Base-by-base conservation (phyloP, 2,797 vertebrate genomes). In the Propithecus deckenii region DNA sequence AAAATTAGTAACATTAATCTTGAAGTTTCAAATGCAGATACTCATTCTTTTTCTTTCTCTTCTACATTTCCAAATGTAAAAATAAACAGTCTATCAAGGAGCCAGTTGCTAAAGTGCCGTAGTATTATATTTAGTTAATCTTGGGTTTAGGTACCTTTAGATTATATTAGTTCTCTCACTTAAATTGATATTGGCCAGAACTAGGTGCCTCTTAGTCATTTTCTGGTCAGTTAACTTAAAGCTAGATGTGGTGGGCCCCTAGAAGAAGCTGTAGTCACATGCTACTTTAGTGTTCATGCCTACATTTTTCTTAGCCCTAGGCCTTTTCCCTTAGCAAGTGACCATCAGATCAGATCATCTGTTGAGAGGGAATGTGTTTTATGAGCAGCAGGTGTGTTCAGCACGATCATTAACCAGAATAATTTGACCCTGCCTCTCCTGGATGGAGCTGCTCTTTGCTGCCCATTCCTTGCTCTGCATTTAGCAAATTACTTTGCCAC, bases 301-400 rank as follows among this genome's bases (percentile, higher is more conserved):
- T 59, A 1, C 4, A 0, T 32, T 43, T 71, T 57, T 74, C 86
- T 94, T 20, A 38, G 65, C 59, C 23, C 22, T 52, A 48, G 89
- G 30, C 63, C 28, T 61, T 88, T 91, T 92, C 78, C 59, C 48
- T 79, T 59, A 85, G 43, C 20, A 63, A 59, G 55, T 0, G 22
- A 38, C 41, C 59, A 5, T 90, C 85, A 86, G 87, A 86, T 52
- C 48, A 61, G 57, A n/a, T 89, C 35, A 43, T 59, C 57, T 71
- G 55, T 46, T 69, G 35, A 63, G 61, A 83, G 67, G 61, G 10
- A 91, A 25, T 89, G 57, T 86, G 6, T 43, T 93, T 92, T 75
- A 80, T 83, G 86, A 69, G 52, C n/a, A 89, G 57, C 89, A 91
- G 61, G 81, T 95, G 55, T 72, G 59, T 80, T 72, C 32, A 83